Evolutionary conservation across 2,888 invertebrate species (phyloP).

Genomic region (Gymnosoma rotundatum): DNA sequence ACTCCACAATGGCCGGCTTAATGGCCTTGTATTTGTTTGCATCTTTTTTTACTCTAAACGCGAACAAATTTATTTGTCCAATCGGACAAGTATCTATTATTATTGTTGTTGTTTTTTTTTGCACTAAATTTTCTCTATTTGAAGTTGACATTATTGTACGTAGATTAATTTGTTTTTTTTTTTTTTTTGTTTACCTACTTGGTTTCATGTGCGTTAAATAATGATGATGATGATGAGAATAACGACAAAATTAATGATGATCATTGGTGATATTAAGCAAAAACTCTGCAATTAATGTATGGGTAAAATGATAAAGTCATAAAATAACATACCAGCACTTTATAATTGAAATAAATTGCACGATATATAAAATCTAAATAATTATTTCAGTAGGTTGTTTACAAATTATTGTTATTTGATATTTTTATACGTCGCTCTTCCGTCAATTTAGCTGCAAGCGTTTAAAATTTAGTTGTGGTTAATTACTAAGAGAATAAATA

Average conservation of each 20-base stretch:
- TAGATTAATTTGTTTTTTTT: conserved; percentile 39
- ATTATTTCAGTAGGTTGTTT: conserved; percentile 37
- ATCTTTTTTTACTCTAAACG: conserved; percentile 53
- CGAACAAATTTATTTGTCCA: conserved; percentile 68
- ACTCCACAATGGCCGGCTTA: conserved; percentile 55
- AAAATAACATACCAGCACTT: conserved; percentile 22
- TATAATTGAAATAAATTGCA: conserved; percentile 66
- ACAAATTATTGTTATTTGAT: conserved; percentile 42
- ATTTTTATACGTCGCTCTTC: conserved; percentile 1
- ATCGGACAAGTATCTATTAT: conserved; percentile 40
- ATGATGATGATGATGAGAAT: conserved; percentile 7
- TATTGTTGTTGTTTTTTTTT: conserved; percentile 51
- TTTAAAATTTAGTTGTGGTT: neutral
- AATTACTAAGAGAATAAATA: too few species aligned
- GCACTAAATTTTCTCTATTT: conserved; percentile 68
- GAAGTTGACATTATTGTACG: conserved; percentile 64
- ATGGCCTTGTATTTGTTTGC: conserved; percentile 67
- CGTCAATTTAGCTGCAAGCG: conserved; percentile 20
- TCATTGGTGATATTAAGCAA: conserved; percentile 45
- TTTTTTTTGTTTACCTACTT: conserved; percentile 12
- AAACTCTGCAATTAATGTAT: conserved; percentile 64
- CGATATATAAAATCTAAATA: conserved; percentile 28
- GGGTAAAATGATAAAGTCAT: conserved; percentile 58
- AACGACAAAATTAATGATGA: conserved; percentile 26
- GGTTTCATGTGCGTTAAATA: conserved; percentile 19